Base-by-base conservation (phyloP, 2,888 invertebrate genomes). In the Acrobasis suavella region DNA sequence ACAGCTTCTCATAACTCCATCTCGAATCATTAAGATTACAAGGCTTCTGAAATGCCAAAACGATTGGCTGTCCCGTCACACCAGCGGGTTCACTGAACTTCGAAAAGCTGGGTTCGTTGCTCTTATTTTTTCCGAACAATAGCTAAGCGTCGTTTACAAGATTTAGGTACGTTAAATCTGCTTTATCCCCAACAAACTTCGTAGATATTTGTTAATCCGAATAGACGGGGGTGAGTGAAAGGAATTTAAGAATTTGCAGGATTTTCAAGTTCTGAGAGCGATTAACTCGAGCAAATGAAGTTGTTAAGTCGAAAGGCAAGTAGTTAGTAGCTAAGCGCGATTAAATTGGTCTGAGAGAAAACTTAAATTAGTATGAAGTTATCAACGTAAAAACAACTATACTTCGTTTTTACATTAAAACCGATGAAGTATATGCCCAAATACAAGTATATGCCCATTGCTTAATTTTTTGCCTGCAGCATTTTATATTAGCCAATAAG, bases 131-230 rank as follows among this genome's bases (percentile, higher is more conserved):
- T 52, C 52, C 52, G 46, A 58, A 61, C 52, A 50, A 62, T 63
- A 52, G 51, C 61, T 52, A 65, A 55, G 62, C 61, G 52, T 64
- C 65, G 64, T 64, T 69, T 64, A 67, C 62, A 66, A 66, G 64
- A 66, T 66, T 66, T 66, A 46, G 46, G 17, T 17, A 64, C 65
- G 62, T 66, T 62, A 59, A 69, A 67, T 67, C 65, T 64, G 63
- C 63, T 66, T 63, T 49, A 65, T 64, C 64, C 64, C 60, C 50
- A 42, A 54, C 64, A 49, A 66, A 64, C 64, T 67, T 67, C 60
- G 50, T 51, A 66, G 64, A 64, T 69, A 66, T 67, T 69, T 65
- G 62, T 67, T 66, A 66, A 67, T 66, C 66, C 67, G 62, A 60
- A 60, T 52, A 60, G 60, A 51, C 51, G 60, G 60, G 60, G 50